Percentiles rank a stretch among this genome's conserved stretches.
phyloP scores from a whole-genome alignment of 2,888 invertebrate genomes.

The Drosophila cracens region DNA sequence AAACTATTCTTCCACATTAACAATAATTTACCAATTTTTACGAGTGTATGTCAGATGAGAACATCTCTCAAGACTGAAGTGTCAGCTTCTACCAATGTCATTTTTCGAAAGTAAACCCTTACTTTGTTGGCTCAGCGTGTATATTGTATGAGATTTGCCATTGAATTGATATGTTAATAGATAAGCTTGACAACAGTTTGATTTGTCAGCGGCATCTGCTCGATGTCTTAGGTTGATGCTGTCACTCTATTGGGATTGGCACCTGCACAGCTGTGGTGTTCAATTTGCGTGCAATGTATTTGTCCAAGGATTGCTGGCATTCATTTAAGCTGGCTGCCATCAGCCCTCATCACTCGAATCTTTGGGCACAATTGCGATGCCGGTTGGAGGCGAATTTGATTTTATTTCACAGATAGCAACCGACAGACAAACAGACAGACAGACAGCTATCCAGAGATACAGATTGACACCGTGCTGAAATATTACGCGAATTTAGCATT shows the following conservation, averaged over 20 bases:
- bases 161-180: conserved; percentile 2
- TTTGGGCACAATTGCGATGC: conserved; percentile 26
- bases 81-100: not conserved
- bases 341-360: conserved; percentile 15
- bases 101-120: not conserved
- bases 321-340: conserved; percentile 17
- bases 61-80: not conserved
- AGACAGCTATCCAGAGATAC: conserved; percentile 6
- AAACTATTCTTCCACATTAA: not conserved
- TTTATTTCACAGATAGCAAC: conserved; percentile 24
- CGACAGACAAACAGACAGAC: conserved; percentile 10
- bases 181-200: not conserved
- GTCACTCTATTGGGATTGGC: not conserved
- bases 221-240: not conserved
- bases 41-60: not conserved
- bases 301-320: conserved; percentile 8
- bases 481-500: conserved; percentile 78
- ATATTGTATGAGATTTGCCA: not conserved
- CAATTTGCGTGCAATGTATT: conserved; percentile 20
- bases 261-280: conserved; percentile 14
- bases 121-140: not conserved
- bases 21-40: not conserved
- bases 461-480: conserved; percentile 47
- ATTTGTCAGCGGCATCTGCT: not conserved
- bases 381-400: conserved; percentile 41